Base-by-base conservation (phyloP, 2,888 invertebrate genomes). In the Calliphora vomitoria region DNA sequence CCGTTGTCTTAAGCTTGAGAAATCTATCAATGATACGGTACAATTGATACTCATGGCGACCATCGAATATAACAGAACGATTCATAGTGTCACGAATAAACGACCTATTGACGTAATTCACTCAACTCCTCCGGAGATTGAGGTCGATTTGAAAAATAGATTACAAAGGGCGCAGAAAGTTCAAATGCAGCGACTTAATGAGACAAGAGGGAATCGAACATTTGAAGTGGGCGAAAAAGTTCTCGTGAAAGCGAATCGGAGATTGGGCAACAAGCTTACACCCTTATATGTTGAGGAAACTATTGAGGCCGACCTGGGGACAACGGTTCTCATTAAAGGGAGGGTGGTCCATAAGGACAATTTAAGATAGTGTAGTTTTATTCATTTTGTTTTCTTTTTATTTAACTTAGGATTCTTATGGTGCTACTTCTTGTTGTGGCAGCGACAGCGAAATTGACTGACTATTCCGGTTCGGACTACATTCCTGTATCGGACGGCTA, bases 291-390 rank as follows among this genome's bases (percentile, higher is more conserved):
- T 35, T 50, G 83, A 87, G 18, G 82, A 55, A 13, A 71, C 41
- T 62, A 62, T 89, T 6, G 76, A 89, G 74, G 88, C 87, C 10
- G 83, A 85, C 58, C 15, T 88, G 41, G 85, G 87, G 31, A 86
- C 88, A 53, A 85, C 89, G 8, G 82, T 88, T 81, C 78, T 88
- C 8, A 85, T 88, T 53, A 86, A 31, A 50, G 83, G 66, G 71
- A 83, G 80, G 38, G 50, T 80, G 72, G 82, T 83, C 85, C 72
- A 82, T 38, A 80, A 88, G 60, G 69, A 88, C 72, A 86, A 82
- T 41, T 72, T 85, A 20, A 86, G 79, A 69, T 85, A 85, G 15
- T 13, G 18, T 10, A 55, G 20, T 55, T 8, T 18, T 8, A 20
- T 3, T 15, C 15, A 15, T 47, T 4, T 47, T 47, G 44, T 4